Evolutionary conservation across 2,797 vertebrate species (phyloP).

Genomic region (Echeneis naucrates): DNA sequence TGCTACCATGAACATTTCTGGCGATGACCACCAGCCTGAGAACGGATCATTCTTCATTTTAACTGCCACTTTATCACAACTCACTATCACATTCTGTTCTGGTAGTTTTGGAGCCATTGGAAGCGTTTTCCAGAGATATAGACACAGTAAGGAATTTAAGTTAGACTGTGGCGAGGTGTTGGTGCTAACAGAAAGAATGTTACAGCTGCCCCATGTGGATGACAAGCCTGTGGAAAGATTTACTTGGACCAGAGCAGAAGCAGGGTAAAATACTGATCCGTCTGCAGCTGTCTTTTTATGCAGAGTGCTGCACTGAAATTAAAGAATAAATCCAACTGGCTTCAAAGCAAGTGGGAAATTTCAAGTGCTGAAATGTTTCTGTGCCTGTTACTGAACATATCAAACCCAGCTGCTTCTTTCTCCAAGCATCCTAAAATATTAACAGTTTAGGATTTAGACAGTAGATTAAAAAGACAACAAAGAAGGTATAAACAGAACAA

Average conservation of each 20-base stretch:
- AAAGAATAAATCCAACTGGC: conserved; percentile 14
- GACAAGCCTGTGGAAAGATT: conserved; percentile 26
- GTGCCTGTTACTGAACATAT: not conserved
- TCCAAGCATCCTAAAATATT: not conserved
- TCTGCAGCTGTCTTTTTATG: conserved; percentile 87
- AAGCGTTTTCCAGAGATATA: conserved; percentile 2
- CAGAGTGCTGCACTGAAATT: conserved; percentile 79
- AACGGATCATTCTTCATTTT: conserved; percentile 1
- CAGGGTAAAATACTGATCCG: conserved; percentile 73
- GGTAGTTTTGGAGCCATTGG: not conserved
- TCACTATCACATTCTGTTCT: not conserved
- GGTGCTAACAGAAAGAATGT: not conserved
- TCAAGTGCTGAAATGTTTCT: not conserved
- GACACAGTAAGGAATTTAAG: not conserved
- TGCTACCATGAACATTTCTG: not conserved
- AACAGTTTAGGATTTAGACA: not conserved
- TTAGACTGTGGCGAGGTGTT: not conserved
- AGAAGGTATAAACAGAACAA: no score
- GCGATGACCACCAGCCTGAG: conserved; percentile 3
- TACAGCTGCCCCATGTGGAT: not conserved
- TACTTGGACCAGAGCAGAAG: conserved; percentile 85
- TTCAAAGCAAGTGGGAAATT: not conserved
- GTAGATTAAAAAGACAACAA: no score
- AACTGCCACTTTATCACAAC: not conserved
- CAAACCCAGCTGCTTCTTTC: not conserved